Evolutionary conservation across 2,113 vertebrate genomes (phyloP).

Genomic region (Tinamus guttatus): DNA sequence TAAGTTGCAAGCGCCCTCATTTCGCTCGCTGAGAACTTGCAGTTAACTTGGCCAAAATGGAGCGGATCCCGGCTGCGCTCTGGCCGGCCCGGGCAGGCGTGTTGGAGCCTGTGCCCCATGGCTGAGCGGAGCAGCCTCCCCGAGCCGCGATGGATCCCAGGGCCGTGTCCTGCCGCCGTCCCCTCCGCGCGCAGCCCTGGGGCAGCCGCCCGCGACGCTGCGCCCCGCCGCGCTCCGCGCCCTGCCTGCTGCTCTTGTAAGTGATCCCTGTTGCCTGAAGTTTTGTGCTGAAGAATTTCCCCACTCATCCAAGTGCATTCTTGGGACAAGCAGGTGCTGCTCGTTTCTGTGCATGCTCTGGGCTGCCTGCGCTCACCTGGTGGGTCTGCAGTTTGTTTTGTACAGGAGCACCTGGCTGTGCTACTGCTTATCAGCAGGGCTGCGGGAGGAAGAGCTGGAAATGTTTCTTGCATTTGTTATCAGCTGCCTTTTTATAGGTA

Average conservation of each 20-base stretch:
- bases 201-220: background rate
- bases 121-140: background rate
- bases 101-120: slow-evolving; percentile 26
- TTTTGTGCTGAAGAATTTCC: background rate
- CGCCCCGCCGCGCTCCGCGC: background rate
- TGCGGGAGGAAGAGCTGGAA: background rate
- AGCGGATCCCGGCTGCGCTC: background rate
- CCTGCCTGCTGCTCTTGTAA: background rate
- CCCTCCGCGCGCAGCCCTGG: background rate
- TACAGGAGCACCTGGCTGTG: background rate
- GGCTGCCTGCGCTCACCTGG: background rate
- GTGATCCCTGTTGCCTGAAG: background rate
- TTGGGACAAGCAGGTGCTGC: background rate
- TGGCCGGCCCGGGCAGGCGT: slow-evolving; percentile 11
- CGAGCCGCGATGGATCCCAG: background rate
- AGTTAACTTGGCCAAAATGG: background rate
- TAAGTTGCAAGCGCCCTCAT: background rate
- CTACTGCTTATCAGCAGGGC: background rate
- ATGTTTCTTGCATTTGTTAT: background rate
- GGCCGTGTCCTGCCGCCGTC: background rate
- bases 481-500: background rate
- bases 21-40: background rate
- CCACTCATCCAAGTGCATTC: fast-evolving
- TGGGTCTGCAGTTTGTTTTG: background rate
- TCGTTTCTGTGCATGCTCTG: background rate